phyloP scores from a whole-genome alignment of 2,888 invertebrate genomes.

The Aphodius granarius region DNA sequence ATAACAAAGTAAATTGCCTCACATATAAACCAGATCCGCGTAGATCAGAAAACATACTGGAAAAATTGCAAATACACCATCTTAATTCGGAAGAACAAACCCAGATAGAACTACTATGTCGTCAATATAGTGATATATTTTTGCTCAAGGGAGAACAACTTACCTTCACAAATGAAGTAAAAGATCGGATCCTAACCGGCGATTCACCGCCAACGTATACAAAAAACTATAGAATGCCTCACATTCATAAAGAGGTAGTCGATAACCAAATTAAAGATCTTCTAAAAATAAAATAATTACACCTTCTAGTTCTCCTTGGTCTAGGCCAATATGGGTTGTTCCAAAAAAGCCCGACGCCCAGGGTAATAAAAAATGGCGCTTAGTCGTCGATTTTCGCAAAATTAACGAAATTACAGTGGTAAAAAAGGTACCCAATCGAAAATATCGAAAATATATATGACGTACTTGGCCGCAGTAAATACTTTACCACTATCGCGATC shows the following conservation, averaged over 20 bases:
- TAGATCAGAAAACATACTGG: neutral
- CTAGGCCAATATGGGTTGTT: slow-evolving; percentile 40
- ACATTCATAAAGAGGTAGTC: slow-evolving; percentile 43
- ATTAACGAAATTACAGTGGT: slow-evolving; percentile 47
- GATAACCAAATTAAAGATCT: slow-evolving; percentile 41
- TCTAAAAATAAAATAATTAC: slow-evolving; percentile 39
- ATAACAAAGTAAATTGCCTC: neutral
- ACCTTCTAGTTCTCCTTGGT: slow-evolving; percentile 35
- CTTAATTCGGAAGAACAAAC: slow-evolving; percentile 17
- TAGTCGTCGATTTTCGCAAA: slow-evolving; percentile 48
- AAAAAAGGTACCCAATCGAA: slow-evolving; percentile 45
- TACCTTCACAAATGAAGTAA: slow-evolving; percentile 7
- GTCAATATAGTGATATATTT: slow-evolving; percentile 15
- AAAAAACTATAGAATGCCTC: slow-evolving; percentile 46
- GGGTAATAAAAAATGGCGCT: slow-evolving; percentile 41
- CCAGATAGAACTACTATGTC: neutral
- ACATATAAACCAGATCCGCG: neutral
- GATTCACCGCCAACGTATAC: slow-evolving; percentile 39
- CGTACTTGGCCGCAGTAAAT: slow-evolving; percentile 45
- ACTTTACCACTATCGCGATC: slow-evolving; percentile 47
- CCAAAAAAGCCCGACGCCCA: slow-evolving; percentile 42
- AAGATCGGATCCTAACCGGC: slow-evolving; percentile 43
- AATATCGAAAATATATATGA: slow-evolving; percentile 47
- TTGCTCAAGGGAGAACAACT: slow-evolving; percentile 2
- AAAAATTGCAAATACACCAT: neutral